Conservation (phyloP, 2,113 vertebrate genomes). For the Indicator indicator region DNA sequence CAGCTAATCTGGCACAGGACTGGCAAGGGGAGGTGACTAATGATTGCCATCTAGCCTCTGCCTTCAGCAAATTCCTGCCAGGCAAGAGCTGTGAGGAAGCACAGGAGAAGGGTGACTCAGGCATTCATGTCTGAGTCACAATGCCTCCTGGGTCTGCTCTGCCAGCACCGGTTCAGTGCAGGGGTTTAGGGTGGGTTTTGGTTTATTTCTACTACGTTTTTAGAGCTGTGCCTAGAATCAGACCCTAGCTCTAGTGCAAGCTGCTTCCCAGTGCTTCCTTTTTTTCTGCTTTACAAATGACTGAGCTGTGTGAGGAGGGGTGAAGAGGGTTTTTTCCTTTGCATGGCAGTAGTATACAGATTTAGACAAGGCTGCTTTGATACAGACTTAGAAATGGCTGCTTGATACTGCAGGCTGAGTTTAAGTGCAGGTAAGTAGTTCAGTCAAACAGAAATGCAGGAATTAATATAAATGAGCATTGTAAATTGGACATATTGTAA, state of each 20-base stretch:
- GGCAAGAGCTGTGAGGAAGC: not conserved
- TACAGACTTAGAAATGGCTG: not conserved
- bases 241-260: not conserved
- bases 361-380: not conserved
- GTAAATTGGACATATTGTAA: not conserved
- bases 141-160: not conserved
- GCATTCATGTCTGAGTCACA: not conserved
- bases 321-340: not conserved
- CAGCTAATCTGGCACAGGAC: not conserved
- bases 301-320: not conserved
- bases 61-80: not conserved
- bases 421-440: not conserved
- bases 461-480: not conserved
- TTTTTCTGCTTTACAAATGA: not conserved
- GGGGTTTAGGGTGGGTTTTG: not conserved
- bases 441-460: not conserved
- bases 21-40: not conserved
- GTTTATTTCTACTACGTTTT: not conserved
- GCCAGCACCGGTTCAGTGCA: not conserved
- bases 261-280: not conserved
- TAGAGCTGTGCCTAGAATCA: not conserved
- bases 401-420: not conserved
- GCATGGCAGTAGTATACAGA: not conserved
- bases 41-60: not conserved
- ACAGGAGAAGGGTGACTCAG: constrained; percentile 33